phyloP scores from a whole-genome alignment of 2,113 vertebrate genomes.

The Phyllostomus hastatus region DNA sequence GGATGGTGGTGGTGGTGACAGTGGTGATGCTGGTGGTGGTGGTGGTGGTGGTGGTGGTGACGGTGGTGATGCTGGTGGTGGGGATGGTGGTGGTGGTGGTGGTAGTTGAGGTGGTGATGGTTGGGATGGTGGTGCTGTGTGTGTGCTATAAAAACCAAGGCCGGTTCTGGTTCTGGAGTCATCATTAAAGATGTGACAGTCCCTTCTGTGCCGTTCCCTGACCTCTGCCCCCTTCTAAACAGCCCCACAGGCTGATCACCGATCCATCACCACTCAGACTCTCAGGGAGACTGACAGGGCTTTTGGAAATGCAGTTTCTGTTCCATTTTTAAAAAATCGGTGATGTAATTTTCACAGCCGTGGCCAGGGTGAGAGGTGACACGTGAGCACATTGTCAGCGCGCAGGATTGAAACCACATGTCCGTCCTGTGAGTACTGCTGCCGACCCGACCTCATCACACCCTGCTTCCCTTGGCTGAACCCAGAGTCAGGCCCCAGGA shows the following conservation, averaged over 20 bases:
- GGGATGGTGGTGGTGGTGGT: neutral
- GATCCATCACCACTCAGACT: neutral
- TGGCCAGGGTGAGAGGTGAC: neutral
- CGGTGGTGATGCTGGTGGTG: neutral
- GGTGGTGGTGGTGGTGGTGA: neutral
- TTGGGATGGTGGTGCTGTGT: neutral
- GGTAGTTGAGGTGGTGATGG: neutral
- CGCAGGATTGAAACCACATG: slow-evolving; percentile 42
- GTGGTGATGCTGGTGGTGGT: too few species aligned
- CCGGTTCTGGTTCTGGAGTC: neutral
- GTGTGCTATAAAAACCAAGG: neutral
- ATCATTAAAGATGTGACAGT: neutral
- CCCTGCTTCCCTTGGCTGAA: neutral
- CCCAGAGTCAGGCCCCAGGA: neutral
- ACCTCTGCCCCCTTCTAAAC: neutral
- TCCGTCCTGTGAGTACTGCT: neutral
- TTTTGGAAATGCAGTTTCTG: neutral
- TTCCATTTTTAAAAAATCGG: neutral
- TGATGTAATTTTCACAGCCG: neutral
- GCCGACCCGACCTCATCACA: neutral
- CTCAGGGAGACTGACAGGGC: neutral
- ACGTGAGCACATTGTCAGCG: neutral
- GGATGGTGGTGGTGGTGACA: accelerated
- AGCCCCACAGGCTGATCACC: too few species aligned
- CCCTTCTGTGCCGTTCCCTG: neutral